Evolutionary conservation across 2,888 invertebrate species (phyloP).

Genomic region (Dolomedes plantarius): DNA sequence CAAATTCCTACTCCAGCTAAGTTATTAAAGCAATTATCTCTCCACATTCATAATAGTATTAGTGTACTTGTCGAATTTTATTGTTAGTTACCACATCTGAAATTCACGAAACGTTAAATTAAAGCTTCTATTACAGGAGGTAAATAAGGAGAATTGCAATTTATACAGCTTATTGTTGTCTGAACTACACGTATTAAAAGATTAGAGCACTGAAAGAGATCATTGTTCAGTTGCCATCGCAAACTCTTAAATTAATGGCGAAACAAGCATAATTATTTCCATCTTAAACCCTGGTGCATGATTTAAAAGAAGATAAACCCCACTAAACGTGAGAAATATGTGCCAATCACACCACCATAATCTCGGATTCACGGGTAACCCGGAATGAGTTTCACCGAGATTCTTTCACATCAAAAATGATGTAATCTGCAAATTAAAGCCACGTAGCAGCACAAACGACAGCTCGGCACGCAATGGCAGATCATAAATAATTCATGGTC

Average conservation of each 20-base stretch:
- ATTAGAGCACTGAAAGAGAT: no score
- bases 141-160: no score
- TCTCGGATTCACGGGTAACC: conserved; percentile 1
- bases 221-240: neutral
- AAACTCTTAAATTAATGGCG: neutral
- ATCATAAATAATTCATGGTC: conserved; percentile 61
- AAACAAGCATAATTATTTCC: conserved; percentile 3
- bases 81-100: no score
- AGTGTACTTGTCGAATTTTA: no score
- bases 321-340: neutral
- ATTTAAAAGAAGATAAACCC: neutral
- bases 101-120: no score
- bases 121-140: no score
- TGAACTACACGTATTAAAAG: no score
- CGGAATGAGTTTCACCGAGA: neutral
- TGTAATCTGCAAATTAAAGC: conserved; percentile 65
- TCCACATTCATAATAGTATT: no score
- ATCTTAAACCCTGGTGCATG: neutral
- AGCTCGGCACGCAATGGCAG: conserved; percentile 42
- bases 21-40: no score
- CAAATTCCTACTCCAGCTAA: no score
- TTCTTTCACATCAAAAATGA: conserved; percentile 27
- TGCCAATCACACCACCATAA: conserved; percentile 8
- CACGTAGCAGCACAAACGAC: conserved; percentile 20
- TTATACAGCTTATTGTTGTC: no score